Percentiles rank a stretch among this genome's conserved stretches.
phyloP scores from a whole-genome alignment of 2,797 vertebrate species.

The Melanotaenia maccullochi region DNA sequence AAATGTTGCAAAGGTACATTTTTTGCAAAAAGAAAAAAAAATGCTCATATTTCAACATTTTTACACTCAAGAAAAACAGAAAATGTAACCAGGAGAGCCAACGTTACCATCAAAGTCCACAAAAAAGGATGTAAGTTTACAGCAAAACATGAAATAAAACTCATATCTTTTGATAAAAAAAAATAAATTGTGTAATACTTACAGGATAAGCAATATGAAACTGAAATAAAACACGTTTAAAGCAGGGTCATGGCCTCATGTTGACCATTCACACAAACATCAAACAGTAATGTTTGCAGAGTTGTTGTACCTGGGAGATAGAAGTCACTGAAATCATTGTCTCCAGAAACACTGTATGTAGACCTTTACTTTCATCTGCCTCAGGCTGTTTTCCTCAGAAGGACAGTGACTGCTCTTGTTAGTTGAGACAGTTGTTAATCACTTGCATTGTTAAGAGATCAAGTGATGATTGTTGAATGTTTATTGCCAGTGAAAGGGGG shows the following conservation, averaged over 20 bases:
- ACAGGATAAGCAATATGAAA: constrained; percentile 11
- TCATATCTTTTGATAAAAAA: constrained; percentile 6
- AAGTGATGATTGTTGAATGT: constrained; percentile 59
- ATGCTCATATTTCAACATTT: not conserved
- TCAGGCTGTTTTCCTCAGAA: constrained; percentile 46
- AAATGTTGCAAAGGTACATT: not conserved
- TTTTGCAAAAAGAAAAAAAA: no score
- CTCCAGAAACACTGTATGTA: not conserved
- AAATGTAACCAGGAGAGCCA: not conserved
- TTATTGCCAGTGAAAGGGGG: constrained; percentile 69
- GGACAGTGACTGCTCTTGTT: constrained; percentile 53
- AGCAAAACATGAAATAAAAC: constrained; percentile 3
- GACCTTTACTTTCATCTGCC: constrained; percentile 29
- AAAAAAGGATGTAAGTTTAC: constrained; percentile 10
- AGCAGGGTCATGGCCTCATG: constrained; percentile 15
- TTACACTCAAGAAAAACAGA: not conserved
- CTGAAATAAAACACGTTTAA: not conserved
- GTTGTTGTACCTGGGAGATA: not conserved
- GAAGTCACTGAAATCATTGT: constrained; percentile 18
- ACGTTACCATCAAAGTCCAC: not conserved
- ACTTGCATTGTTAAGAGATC: constrained; percentile 70
- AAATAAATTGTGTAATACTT: constrained; percentile 17
- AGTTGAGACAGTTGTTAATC: constrained; percentile 70
- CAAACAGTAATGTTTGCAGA: constrained; percentile 36
- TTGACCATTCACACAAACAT: constrained; percentile 40